These are phyloP conservation scores for Desmophyllum pertusum DNA, from an alignment of 92 coral and sea anemone genomes.

Conservation along the genomic window DNA sequence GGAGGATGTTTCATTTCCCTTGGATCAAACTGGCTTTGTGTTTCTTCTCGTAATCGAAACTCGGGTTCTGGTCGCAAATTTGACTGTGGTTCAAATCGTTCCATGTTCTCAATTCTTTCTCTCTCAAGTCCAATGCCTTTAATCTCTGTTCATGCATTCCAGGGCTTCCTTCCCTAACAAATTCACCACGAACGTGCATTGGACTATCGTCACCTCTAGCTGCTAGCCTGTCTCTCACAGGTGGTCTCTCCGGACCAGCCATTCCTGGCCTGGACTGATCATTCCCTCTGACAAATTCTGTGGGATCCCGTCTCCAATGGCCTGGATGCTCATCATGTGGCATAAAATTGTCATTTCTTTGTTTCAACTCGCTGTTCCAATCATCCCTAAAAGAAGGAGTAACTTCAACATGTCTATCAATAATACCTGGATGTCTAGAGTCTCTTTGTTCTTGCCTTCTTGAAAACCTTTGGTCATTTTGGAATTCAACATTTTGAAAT, in stretches of 20 bases:
- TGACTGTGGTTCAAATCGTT: conserved; percentile 17
- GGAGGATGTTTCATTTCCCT: not conserved
- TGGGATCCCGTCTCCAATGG: conserved; percentile 1
- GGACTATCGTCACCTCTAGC: conserved; percentile 1
- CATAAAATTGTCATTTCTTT: conserved; percentile 12
- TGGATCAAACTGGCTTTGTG: not conserved
- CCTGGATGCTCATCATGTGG: conserved; percentile 10
- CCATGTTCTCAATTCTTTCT: conserved; percentile 18
- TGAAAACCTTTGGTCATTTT: conserved; percentile 12
- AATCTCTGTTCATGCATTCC: conserved; percentile 28
- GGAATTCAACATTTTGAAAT: conserved; percentile 22
- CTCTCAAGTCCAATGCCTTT: conserved; percentile 26
- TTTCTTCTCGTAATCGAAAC: conserved; percentile 22
- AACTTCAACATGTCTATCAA: conserved; percentile 16
- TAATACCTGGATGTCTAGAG: not conserved
- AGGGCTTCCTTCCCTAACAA: conserved; percentile 30
- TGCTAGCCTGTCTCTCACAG: not conserved
- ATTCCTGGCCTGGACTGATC: conserved; percentile 3
- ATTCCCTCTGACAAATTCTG: conserved; percentile 5
- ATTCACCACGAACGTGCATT: conserved; percentile 9
- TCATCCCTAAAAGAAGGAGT: conserved; percentile 2
- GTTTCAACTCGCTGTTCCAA: conserved; percentile 20
- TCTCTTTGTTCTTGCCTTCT: conserved; percentile 21
- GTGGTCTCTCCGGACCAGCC: not conserved
- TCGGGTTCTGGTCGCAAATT: conserved; percentile 20